Percentiles rank a stretch among this genome's conserved stretches.
These are phyloP conservation scores for Eidolon dupreanum DNA, from an alignment of 2,797 vertebrate genomes.

Conservation along the genomic window DNA sequence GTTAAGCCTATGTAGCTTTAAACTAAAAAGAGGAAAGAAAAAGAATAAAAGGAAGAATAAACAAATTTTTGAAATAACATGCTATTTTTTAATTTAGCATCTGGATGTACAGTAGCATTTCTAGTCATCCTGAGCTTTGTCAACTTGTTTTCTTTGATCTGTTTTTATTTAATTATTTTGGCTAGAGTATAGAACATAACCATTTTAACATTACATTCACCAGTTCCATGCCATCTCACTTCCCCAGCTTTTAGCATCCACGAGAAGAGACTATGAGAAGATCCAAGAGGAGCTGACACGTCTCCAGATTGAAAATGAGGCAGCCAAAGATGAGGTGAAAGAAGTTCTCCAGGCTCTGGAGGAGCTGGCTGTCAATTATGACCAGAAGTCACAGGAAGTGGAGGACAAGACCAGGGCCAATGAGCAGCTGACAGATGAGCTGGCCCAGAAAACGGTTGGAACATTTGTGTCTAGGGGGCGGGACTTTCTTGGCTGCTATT, in stretches of 20 bases:
- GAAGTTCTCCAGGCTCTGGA: constrained; percentile 98
- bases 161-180: constrained; percentile 10
- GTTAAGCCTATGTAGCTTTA: background rate
- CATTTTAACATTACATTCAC: background rate
- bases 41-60: background rate
- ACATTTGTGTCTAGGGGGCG: background rate
- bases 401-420: constrained; percentile 92
- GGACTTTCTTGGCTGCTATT: background rate
- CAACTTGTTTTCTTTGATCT: background rate
- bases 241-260: constrained; percentile 90
- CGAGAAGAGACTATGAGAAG: constrained; percentile 92
- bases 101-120: background rate
- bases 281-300: constrained; percentile 94
- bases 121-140: background rate
- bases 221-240: background rate
- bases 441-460: constrained; percentile 92
- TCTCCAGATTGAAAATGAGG: constrained; percentile 93
- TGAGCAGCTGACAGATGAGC: constrained; percentile 92
- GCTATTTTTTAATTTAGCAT: background rate
- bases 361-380: constrained; percentile 97
- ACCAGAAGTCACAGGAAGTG: constrained; percentile 97
- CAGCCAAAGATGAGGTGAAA: constrained; percentile 96
- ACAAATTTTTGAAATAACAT: constrained; percentile 34
- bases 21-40: background rate
- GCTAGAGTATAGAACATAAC: background rate